Evolutionary conservation across 2,888 invertebrate genomes (phyloP).

Genomic region (Tupiocoris notatus): DNA sequence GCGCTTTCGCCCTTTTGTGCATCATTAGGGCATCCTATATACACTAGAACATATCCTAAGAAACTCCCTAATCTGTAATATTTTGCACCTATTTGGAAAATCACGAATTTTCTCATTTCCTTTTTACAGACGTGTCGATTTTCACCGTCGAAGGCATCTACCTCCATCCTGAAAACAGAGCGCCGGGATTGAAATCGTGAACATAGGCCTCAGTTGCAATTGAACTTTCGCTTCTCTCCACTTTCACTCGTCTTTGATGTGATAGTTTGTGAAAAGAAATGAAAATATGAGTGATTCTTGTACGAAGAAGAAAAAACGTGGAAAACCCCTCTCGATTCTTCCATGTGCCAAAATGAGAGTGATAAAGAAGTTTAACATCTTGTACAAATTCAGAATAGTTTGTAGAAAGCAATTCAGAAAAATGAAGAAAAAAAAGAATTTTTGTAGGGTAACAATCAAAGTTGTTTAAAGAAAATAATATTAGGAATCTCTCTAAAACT

Average conservation of each 20-base stretch:
- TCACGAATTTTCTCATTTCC: slow-evolving; percentile 49
- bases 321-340: neutral
- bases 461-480: neutral
- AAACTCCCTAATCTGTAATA: too few species aligned
- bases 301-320: neutral
- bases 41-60: too few species aligned
- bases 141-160: slow-evolving; percentile 91
- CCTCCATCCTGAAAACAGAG: slow-evolving; percentile 71
- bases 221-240: neutral
- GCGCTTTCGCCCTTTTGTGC: too few species aligned
- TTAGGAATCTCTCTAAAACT: slow-evolving; percentile 6
- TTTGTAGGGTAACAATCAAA: slow-evolving; percentile 20
- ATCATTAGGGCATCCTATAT: too few species aligned
- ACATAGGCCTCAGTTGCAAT: slow-evolving; percentile 6
- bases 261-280: slow-evolving; percentile 7
- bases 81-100: too few species aligned
- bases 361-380: slow-evolving; percentile 10
- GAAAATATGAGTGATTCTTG: slow-evolving; percentile 5
- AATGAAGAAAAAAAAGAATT: slow-evolving; percentile 7
- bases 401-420: neutral
- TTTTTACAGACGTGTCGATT: slow-evolving; percentile 86
- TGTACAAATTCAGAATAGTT: slow-evolving; percentile 15
- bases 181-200: slow-evolving; percentile 49
- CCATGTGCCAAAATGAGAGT: slow-evolving; percentile 24
- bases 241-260: slow-evolving; percentile 1